Conservation (phyloP, 2,888 invertebrate species). For the Isoperla grammatica region DNA sequence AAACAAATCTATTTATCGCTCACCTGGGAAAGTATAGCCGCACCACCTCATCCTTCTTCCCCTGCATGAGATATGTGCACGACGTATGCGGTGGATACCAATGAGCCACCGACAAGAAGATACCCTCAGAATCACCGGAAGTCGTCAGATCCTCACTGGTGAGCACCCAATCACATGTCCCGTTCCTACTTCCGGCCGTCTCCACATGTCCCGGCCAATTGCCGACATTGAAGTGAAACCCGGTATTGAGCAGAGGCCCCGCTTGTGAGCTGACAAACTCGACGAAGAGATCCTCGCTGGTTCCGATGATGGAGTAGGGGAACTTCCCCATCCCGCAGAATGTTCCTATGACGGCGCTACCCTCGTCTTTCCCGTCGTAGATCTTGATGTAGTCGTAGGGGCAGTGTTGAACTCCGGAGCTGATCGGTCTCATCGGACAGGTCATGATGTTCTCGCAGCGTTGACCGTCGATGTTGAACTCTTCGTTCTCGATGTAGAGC, state of each 20-base stretch:
- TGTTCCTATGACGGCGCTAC: slow-evolving; percentile 68
- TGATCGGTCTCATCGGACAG: slow-evolving; percentile 87
- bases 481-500: slow-evolving; percentile 86
- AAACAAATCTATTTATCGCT: too few species aligned
- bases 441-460: slow-evolving; percentile 93
- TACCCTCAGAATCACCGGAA: slow-evolving; percentile 78
- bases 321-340: slow-evolving; percentile 74
- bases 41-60: slow-evolving; percentile 79
- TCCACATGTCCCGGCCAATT: slow-evolving; percentile 92
- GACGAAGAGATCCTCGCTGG: slow-evolving; percentile 81
- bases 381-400: slow-evolving; percentile 86
- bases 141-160: slow-evolving; percentile 74
- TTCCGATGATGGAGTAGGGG: slow-evolving; percentile 89
- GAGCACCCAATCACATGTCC: slow-evolving; percentile 83
- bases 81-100: slow-evolving; percentile 93
- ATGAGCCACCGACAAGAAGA: slow-evolving; percentile 85
- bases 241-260: slow-evolving; percentile 84
- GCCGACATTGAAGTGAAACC: slow-evolving; percentile 92
- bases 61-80: slow-evolving; percentile 85
- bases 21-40: slow-evolving; percentile 85
- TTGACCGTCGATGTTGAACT: slow-evolving; percentile 90
- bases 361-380: slow-evolving; percentile 85
- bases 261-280: slow-evolving; percentile 87
- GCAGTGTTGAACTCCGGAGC: slow-evolving; percentile 79
- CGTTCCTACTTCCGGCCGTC: slow-evolving; percentile 78